Conservation (phyloP, 1,140 invertebrate genomes). For the Drosophila nannoptera region DNA sequence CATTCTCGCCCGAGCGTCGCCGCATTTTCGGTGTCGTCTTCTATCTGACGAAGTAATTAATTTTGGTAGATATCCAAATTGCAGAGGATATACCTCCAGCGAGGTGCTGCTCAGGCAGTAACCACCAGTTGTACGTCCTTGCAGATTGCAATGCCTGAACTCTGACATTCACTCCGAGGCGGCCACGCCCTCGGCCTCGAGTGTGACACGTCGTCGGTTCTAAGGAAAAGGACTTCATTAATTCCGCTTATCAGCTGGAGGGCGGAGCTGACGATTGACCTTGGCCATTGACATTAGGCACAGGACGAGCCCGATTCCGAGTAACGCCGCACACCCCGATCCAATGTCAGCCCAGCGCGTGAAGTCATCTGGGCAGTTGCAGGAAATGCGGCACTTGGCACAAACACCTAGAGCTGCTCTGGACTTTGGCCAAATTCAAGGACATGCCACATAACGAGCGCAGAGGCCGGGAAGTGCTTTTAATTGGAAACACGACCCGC, state of each 20-base stretch:
- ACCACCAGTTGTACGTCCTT: constrained; percentile 3
- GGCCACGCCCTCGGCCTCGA: constrained; percentile 6
- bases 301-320: constrained; percentile 28
- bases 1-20: too few relatives aligned
- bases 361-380: constrained; percentile 55
- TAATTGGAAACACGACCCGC: constrained; percentile 36
- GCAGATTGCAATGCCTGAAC: constrained; percentile 4
- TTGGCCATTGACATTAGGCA: constrained; percentile 68
- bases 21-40: too few relatives aligned
- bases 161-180: constrained; percentile 36
- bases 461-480: constrained; percentile 32
- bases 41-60: background rate
- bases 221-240: constrained; percentile 44
- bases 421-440: constrained; percentile 34
- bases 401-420: background rate
- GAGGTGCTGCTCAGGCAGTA: background rate
- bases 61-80: background rate
- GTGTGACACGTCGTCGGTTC: constrained; percentile 20
- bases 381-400: constrained; percentile 48
- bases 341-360: constrained; percentile 69
- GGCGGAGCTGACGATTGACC: constrained; percentile 46
- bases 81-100: background rate
- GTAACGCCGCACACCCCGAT: constrained; percentile 32
- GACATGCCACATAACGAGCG: constrained; percentile 16
- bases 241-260: constrained; percentile 58